These are phyloP conservation scores for Lottia gigantea DNA, from an alignment of 2,888 invertebrate genomes.

Conservation along the genomic window DNA sequence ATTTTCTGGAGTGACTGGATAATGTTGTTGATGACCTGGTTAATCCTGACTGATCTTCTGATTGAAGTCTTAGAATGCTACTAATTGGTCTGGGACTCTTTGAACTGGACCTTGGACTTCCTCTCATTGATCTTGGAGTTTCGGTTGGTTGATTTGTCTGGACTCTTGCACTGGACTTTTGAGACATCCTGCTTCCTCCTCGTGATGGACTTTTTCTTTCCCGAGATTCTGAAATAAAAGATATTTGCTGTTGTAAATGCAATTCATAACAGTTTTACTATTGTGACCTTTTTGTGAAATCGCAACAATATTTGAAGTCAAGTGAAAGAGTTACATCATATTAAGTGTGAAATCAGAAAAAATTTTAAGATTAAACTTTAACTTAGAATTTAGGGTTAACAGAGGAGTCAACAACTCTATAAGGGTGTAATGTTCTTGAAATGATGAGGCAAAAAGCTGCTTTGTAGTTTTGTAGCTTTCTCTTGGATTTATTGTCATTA, in stretches of 20 bases:
- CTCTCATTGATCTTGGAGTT: slow-evolving; percentile 11
- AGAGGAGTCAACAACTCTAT: background rate
- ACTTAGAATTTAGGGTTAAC: background rate
- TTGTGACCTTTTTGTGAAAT: no score
- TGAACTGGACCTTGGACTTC: background rate
- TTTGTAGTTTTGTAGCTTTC: no score
- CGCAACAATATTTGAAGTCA: no score
- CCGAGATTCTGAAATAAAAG: background rate
- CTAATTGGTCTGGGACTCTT: slow-evolving; percentile 12
- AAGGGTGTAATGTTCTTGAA: background rate
- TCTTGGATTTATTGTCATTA: no score
- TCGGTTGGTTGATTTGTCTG: background rate
- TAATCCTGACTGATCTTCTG: background rate
- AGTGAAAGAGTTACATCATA: no score
- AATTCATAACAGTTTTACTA: no score
- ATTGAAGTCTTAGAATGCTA: background rate
- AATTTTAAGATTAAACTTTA: no score
- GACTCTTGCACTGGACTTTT: background rate
- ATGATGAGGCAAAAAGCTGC: no score
- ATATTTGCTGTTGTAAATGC: no score
- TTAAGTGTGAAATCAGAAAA: no score
- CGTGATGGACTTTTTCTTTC: background rate
- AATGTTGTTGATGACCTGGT: slow-evolving; percentile 7
- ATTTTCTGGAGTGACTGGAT: slow-evolving; percentile 1
- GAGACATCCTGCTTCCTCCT: slow-evolving; percentile 3